Conservation (phyloP, 1,140 invertebrate species). For the Cyclina sinensis region DNA sequence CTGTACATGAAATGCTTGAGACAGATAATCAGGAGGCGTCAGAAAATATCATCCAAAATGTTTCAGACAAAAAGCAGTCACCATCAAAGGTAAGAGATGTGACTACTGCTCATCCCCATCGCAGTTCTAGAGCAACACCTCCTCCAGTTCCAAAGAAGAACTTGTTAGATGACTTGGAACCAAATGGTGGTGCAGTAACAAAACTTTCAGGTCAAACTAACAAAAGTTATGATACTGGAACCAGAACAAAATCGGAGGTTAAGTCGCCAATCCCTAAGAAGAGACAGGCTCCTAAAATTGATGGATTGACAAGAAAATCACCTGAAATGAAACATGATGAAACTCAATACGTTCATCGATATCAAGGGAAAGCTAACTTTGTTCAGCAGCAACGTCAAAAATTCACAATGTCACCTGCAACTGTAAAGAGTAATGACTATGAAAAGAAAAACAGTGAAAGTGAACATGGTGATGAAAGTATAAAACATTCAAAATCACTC, state of each 20-base stretch:
- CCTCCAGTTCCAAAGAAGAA: not conserved
- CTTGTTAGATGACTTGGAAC: not conserved
- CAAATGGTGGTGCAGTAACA: not conserved
- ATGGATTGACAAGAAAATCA: not conserved
- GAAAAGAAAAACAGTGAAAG: not conserved
- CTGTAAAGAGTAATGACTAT: not conserved
- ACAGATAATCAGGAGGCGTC: not conserved
- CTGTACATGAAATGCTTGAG: not conserved
- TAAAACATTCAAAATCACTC: not conserved
- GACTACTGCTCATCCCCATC: not conserved
- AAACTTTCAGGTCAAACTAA: not conserved
- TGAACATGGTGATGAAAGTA: not conserved
- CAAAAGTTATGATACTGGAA: not conserved
- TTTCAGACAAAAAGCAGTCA: not conserved
- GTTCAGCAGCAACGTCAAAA: constrained; percentile 41
- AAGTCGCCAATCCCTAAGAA: not conserved
- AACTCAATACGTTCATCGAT: constrained; percentile 13
- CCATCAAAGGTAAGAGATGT: not conserved
- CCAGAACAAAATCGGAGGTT: not conserved
- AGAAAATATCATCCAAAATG: not conserved
- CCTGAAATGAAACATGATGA: not conserved
- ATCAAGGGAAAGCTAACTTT: constrained; percentile 31
- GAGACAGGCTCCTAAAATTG: not conserved
- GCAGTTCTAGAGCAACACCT: not conserved
- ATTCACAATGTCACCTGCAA: constrained; percentile 6